Base-by-base conservation (phyloP, 2,888 invertebrate genomes). In the Drosophila antonietae region DNA sequence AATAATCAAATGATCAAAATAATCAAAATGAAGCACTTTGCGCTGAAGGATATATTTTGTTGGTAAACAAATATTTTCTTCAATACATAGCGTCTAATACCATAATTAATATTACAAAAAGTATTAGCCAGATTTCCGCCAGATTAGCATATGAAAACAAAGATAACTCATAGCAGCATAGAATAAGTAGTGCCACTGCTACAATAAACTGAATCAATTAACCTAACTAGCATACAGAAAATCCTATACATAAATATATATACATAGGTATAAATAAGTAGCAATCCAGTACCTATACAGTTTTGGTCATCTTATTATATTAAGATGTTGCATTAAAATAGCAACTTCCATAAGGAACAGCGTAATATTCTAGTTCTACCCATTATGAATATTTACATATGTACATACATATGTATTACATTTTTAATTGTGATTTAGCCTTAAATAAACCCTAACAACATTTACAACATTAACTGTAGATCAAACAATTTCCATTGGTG, bases 381-480 rank as follows among this genome's bases (percentile, higher is more conserved):
- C 39, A 23, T 53, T 43, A 43, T 68, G 35, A 28, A 69, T 12
- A 61, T 23, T n/a, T n/a, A n/a, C n/a, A 63, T 46, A 43, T 44
- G 63, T 23, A 44, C 10, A 59, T 52, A 39, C 10, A 59, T 52
- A 37, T 37, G 47, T 18, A 52, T 63, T 51, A 37, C 37, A 52
- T 28, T 75, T 63, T 66, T 49, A 18, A 77, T 80, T 77, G 77
- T 77, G 77, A 77, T 77, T 61, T 77, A 77, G 80, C 57, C 51
- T 52, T 69, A 69, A 76, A 56, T 46, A 51, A 75, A 58, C 46
- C 43, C 14, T 49, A 59, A 47, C 6, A 43, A 70, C 60, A 59
- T 35, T 60, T 71, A 28, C 31, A 33, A 31, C 31, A 33, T n/a
- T 46, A 71, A 28, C 39, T 37, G 35, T 58, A 31, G 53, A 33